Percentiles rank a stretch among this genome's conserved stretches.
Evolutionary conservation across 2,113 vertebrate genomes (phyloP).

Genomic region (Casuarius casuarius): DNA sequence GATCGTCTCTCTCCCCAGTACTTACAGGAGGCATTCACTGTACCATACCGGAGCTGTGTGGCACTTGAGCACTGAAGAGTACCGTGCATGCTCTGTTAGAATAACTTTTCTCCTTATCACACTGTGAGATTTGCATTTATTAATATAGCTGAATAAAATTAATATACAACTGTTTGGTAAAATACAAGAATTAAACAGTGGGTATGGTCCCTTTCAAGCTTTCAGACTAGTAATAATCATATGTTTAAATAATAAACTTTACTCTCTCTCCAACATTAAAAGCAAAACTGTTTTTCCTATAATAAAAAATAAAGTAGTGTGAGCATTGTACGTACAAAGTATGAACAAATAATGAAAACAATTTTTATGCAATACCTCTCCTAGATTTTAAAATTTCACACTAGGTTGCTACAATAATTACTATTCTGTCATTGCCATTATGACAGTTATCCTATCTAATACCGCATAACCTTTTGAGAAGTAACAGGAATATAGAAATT

Average conservation of each 20-base stretch:
- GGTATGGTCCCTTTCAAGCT: not conserved
- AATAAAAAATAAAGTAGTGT: not conserved
- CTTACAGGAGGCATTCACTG: fast-evolving
- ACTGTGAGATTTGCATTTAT: not conserved
- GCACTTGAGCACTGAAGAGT: fast-evolving
- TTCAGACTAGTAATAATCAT: not conserved
- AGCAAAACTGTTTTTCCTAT: no score
- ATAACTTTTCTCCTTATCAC: not conserved
- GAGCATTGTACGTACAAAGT: not conserved
- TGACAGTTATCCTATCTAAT: not conserved
- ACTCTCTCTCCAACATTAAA: no score
- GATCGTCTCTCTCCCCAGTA: not conserved
- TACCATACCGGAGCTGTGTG: not conserved
- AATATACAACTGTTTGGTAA: not conserved
- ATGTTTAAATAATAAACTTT: not conserved
- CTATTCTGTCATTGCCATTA: not conserved
- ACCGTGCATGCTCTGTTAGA: not conserved
- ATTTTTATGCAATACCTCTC: not conserved
- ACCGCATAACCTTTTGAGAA: not conserved
- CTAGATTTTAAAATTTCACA: not conserved
- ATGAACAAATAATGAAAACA: not conserved
- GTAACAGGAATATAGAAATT: not conserved
- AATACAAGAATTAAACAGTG: not conserved
- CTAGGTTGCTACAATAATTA: not conserved
- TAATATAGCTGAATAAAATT: not conserved